Evolutionary conservation across 1,140 invertebrate species (phyloP).

Genomic region (Linepithema humile): DNA sequence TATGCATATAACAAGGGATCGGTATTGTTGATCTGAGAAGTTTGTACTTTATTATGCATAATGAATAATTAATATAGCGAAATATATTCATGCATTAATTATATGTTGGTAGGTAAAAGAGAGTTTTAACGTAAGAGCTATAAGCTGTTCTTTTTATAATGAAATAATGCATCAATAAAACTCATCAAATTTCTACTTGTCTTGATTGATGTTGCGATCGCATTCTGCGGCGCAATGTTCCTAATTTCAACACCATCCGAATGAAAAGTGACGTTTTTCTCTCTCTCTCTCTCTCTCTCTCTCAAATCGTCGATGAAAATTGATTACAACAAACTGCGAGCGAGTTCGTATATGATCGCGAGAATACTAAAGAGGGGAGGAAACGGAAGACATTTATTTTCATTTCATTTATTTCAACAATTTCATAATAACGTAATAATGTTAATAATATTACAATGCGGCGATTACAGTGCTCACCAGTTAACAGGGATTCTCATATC

Average conservation of each 20-base stretch:
- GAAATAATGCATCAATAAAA: slow-evolving; percentile 64
- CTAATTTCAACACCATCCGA: neutral
- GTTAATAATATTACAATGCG: slow-evolving; percentile 84
- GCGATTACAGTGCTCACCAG: slow-evolving; percentile 83
- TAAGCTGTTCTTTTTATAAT: slow-evolving; percentile 61
- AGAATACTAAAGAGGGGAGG: slow-evolving; percentile 54
- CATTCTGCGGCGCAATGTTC: neutral
- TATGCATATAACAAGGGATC: slow-evolving; percentile 28
- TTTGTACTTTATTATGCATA: slow-evolving; percentile 69
- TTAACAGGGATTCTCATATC: slow-evolving; percentile 84
- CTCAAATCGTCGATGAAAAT: neutral
- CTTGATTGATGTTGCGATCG: neutral
- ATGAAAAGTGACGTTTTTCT: neutral
- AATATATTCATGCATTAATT: slow-evolving; percentile 40
- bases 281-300: too few species aligned
- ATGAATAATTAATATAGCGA: slow-evolving; percentile 34
- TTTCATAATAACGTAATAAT: slow-evolving; percentile 85
- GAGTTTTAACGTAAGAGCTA: slow-evolving; percentile 51
- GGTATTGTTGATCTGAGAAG: slow-evolving; percentile 55
- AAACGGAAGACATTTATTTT: slow-evolving; percentile 80
- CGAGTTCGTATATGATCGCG: neutral
- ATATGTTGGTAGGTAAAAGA: slow-evolving; percentile 44
- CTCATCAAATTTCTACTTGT: slow-evolving; percentile 24
- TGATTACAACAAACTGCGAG: neutral
- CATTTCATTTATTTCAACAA: slow-evolving; percentile 85